Evolutionary conservation across 1,140 invertebrate species (phyloP), one percentile per base, ranked within the genome.

Genomic region (Cyclargus thomasi): DNA sequence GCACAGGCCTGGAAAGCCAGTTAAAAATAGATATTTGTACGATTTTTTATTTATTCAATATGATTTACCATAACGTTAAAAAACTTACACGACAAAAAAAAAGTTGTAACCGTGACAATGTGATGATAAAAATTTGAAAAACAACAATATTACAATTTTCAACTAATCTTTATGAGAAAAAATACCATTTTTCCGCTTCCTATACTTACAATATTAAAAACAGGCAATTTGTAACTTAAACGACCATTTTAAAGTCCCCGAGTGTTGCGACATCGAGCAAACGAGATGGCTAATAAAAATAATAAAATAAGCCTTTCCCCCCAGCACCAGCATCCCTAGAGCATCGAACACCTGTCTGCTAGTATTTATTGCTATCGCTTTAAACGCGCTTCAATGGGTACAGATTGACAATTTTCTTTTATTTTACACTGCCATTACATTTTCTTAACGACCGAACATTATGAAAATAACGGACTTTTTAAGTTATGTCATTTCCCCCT

Each of bases 241-340:
- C 18, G 23, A 29, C 29, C 66, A 29, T 69, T 66, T 39, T 20
- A 29, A 74, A 70, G 74, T 72, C 53, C 74, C 71, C 78, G 68
- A 81, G 77, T 36, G 67, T n/a, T 21, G 36, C 67, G 69, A 72
- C 62, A 67, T 73, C 74, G 74, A 68, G 77, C 73, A 80, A 76
- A 55, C 18, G 63, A 77, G 65, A 77, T 64, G 68, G 75, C 74
- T 78, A 81, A 83, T 85, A 85, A 85, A 82, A 88, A 86, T 81
- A 85, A 86, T 85, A 86, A 83, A 80, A 73, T 62, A 75, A 69
- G 74, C 73, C 83, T 85, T 86, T 82, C 84, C 85, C 86, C 69
- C 17, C 17, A 17, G 70, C 73, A 64, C 80, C 81, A 74, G 81
- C 73, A 53, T 62, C 78, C 81, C 82, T 77, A 53, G 62, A 80